These are phyloP conservation scores for Pan paniscus DNA, from an alignment of 2,113 vertebrate species.

Conservation along the genomic window DNA sequence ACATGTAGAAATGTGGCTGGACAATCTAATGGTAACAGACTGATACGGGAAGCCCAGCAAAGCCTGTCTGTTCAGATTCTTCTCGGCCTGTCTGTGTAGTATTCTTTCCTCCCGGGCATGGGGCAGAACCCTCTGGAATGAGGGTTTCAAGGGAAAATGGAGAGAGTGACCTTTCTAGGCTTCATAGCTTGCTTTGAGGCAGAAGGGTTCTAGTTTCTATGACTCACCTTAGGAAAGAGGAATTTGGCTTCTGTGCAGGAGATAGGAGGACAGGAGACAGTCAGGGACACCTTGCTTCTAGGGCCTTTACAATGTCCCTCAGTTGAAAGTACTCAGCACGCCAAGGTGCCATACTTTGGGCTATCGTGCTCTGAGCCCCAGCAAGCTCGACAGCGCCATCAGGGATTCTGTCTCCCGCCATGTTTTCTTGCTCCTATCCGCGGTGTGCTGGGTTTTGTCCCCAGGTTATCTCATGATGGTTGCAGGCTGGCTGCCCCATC, in stretches of 20 bases:
- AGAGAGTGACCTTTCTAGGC: background rate
- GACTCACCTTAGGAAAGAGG: background rate
- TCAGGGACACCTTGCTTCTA: background rate
- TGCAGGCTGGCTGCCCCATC: background rate
- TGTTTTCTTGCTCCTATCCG: background rate
- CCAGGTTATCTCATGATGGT: background rate
- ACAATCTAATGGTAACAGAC: background rate
- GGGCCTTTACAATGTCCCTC: background rate
- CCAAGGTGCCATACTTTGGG: background rate
- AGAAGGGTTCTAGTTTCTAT: background rate
- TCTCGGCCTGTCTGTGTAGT: background rate
- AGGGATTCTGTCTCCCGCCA: background rate
- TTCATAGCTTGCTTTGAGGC: background rate
- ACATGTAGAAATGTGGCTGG: background rate
- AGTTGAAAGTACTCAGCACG: background rate
- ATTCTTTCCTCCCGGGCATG: background rate
- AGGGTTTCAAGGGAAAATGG: background rate
- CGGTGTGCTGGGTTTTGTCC: background rate
- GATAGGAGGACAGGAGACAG: background rate
- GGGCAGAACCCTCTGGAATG: background rate
- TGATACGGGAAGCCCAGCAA: background rate
- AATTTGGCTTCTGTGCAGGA: background rate
- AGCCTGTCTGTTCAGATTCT: background rate
- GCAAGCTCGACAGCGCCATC: background rate
- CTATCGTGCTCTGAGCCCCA: background rate